phyloP scores from a whole-genome alignment of 1,140 invertebrate genomes.

The Papilio glaucus region DNA sequence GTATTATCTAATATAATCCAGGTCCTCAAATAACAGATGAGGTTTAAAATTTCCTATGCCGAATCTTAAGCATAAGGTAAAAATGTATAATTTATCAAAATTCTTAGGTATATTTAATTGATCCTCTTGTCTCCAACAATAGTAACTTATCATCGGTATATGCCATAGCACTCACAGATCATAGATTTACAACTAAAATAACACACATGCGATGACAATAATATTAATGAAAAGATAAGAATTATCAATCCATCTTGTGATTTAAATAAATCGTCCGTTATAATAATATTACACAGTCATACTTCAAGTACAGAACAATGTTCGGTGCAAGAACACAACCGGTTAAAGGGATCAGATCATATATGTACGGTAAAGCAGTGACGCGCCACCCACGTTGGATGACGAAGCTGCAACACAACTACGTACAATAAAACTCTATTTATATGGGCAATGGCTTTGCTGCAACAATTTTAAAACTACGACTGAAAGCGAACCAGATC shows the following conservation, averaged over 20 bases:
- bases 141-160: too few relatives aligned
- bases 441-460: background rate
- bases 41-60: too few relatives aligned
- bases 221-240: background rate
- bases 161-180: too few relatives aligned
- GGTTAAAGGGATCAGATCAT: conserved; percentile 22
- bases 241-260: background rate
- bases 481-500: background rate
- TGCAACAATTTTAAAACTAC: background rate
- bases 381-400: conserved; percentile 1
- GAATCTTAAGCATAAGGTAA: too few relatives aligned
- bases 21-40: too few relatives aligned
- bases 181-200: too few relatives aligned
- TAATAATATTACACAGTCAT: conserved; percentile 6
- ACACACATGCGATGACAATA: too few relatives aligned
- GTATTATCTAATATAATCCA: too few relatives aligned
- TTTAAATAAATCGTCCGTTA: conserved; percentile 3
- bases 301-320: background rate
- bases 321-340: background rate
- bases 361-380: background rate
- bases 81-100: too few relatives aligned
- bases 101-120: too few relatives aligned
- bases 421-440: background rate
- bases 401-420: background rate
- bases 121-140: too few relatives aligned